phyloP scores from a whole-genome alignment of 2,888 invertebrate genomes.

The Orgyia antiqua region DNA sequence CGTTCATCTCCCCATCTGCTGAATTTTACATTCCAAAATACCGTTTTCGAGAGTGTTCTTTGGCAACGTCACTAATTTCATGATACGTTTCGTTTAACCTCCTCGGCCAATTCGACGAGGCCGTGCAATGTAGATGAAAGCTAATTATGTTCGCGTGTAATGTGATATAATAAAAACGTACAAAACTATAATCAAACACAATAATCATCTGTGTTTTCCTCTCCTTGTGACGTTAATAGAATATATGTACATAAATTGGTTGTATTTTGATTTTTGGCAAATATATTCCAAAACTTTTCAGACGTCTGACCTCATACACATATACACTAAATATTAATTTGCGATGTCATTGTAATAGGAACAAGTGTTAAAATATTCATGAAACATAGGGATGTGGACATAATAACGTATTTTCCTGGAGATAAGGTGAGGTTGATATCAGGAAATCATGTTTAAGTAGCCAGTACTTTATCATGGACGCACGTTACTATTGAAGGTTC shows the following conservation, averaged over 20 bases:
- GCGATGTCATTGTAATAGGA: conserved; percentile 22
- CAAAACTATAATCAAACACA: neutral
- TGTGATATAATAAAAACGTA: neutral
- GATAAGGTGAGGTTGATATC: conserved; percentile 24
- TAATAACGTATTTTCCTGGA: conserved; percentile 24
- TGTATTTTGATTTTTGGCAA: too few relatives aligned
- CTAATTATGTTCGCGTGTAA: conserved; percentile 4
- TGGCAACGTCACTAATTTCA: conserved; percentile 29
- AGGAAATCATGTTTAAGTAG: conserved; percentile 37
- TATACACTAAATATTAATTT: conserved; percentile 25
- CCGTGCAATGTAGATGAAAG: conserved; percentile 5
- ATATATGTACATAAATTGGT: too few relatives aligned
- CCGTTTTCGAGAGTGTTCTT: conserved; percentile 16
- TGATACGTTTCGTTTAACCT: conserved; percentile 23
- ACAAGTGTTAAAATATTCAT: conserved; percentile 23
- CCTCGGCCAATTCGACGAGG: conserved; percentile 14
- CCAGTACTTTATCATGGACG: conserved; percentile 38
- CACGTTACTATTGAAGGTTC: conserved; percentile 39
- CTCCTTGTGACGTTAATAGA: too few relatives aligned
- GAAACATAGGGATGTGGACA: conserved; percentile 12
- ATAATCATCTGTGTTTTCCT: too few relatives aligned
- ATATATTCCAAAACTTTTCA: too few relatives aligned
- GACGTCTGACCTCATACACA: conserved; percentile 16
- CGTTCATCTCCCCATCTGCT: conserved; percentile 6
- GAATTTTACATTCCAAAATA: conserved; percentile 1